Evolutionary conservation across 2,797 vertebrate species (phyloP), one percentile per base, ranked within the genome.

Genomic region (Onychomys leucogaster): DNA sequence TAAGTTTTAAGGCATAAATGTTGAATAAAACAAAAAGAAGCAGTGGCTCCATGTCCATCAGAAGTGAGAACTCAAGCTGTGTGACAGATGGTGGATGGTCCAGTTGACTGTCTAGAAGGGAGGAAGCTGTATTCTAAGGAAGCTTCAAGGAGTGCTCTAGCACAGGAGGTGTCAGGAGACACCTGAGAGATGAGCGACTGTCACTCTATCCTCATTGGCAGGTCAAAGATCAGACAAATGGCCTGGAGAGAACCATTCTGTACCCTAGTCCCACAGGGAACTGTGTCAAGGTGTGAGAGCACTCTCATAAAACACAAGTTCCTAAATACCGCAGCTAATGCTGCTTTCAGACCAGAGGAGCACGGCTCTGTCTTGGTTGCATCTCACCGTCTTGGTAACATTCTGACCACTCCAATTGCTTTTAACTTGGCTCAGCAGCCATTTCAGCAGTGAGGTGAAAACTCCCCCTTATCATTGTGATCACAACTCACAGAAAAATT

Each of bases 1-100:
- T 71, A 41, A 55, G 27, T 23, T 41, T 16, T 71, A 57, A 71
- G 67, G 25, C 9, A 6, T 21, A 29, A 10, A 17, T 19, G 21
- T 37, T 87, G 46, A 5, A 6, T 69, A 71, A 37, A 37, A 25
- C 34, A 10, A 77, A 77, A 77, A 77, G 76, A 61, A 61, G 49
- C 43, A 76, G 19, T 80, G 78, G 32, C 2, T n/a, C 78, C 13
- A 3, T 25, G 29, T 4, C 17, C 17, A 46, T 77, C n/a, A 2
- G 67, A 71, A 1, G 1, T 0, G 19, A 9, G 41, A 46, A 21
- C 29, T 65, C 61, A 32, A 13, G 8, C 29, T 13, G 2, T 0
- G 7, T n/a, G 46, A 73, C 59, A 46, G 78, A 32, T 46, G 37
- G 21, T 12, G 9, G n/a, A 32, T 52, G 76, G 37, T 41, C 67